Base-by-base conservation (phyloP, 1,140 invertebrate genomes). In the Aphelenchoides besseyi region DNA sequence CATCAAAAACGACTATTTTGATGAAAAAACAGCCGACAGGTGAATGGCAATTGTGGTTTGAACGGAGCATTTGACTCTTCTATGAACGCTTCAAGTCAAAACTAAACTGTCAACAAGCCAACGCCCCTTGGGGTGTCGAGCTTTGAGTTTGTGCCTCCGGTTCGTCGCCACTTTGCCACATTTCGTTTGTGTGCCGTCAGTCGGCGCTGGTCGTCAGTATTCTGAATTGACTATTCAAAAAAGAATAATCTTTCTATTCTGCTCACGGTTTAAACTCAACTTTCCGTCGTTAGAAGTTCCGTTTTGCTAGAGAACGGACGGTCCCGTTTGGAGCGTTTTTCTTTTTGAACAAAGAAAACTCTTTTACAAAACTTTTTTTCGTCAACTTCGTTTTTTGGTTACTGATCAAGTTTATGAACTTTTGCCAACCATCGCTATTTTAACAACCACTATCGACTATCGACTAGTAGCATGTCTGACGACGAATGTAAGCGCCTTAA, bases 401-500 rank as follows among this genome's bases (percentile, higher is more conserved):
- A 8, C 5, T 28, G 55, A 8, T 59, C 5, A 8, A 23, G 55
- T 59, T 59, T 59, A 18, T 18, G 5, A 59, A 59, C 32, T 59
- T 33, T 33, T 23, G 55, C 55, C 5, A 5, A 59, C 55, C 23
- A 33, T 59, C 55, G 18, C 55, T 18, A 5, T 8, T 8, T 59
- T 59, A 41, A 5, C 37, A 8, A 8, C 37, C 37, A 41, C n/a
- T n/a, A n/a, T n/a, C n/a, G n/a, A n/a, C 41, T 48, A 16, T 48
- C 41, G 41, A 23, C 41, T 23, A 12, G 41, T 48, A 12, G 41
- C 16, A 66, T 66, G 63, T 18, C 63, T 30, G 63, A 66, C 63
- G 63, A 66, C 23, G 63, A 66, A 12, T 66, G 63, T 66, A 66
- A 66, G 63, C 36, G n/a, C 16, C 30, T 36, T 61, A 18, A n/a